Evolutionary conservation across 1,140 invertebrate species (phyloP), one percentile per base, ranked within the genome.

Genomic region (Drosophila carrolli): DNA sequence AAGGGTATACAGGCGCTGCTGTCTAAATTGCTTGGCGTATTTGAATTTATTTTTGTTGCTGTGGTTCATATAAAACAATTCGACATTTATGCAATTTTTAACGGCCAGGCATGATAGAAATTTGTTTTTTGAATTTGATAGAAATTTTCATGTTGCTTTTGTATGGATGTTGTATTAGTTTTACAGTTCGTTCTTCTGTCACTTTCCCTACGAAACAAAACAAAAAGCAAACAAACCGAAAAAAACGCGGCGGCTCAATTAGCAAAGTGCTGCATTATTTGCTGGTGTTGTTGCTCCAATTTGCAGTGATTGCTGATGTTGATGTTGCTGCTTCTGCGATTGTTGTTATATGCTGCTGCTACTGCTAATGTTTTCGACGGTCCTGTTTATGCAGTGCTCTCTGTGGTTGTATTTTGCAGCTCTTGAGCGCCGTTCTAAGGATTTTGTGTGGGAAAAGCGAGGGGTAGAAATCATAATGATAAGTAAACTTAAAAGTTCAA

Each of bases 391-490:
- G 91, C 91, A 65, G 80, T 83, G 73, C 91, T 92, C 80, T 92
- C 91, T 59, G 91, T 92, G 78, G 91, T 92, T 55, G 91, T 92
- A 86, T 92, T 92, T 72, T 92, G 91, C 66, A 92, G 81, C 70
- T 91, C 91, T 63, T 92, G 91, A 61, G 83, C 90, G 86, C 78
- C 91, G 48, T 91, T 91, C 91, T 92, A 57, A 40, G 41, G 13
- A 40, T 38, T 62, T 63, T 47, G 23, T 27, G 27, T 61, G 43
- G 50, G 46, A 35, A 23, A 40, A 35, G 35, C 10, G 32, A 38
- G 65, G 51, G 44, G 58, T 75, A 59, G 51, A 56, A 58, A 73
- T 76, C 65, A 74, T 72, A 76, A 61, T 11, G n/a, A 37, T 66
- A 59, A 81, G 48, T 77, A 35, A 63, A 43, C 37, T 44, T 54